Evolutionary conservation across 2,113 vertebrate species (phyloP), one percentile per base, ranked within the genome.

Genomic region (Scomber scombrus): DNA sequence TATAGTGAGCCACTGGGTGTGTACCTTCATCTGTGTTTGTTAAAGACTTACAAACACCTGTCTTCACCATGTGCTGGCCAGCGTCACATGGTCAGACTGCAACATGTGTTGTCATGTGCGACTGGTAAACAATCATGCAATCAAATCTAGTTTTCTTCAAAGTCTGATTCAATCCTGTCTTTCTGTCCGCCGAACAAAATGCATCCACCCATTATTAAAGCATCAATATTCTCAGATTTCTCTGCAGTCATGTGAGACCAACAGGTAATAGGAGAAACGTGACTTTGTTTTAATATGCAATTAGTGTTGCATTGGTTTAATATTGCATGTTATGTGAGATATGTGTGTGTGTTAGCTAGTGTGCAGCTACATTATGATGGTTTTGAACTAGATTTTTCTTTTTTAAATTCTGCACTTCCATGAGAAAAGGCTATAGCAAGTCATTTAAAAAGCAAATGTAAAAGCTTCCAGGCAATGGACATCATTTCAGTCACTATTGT

Each of bases 181-280:
- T 78, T 65, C 62, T 52, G 68, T 75, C 75, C 5, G 5, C 70
- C 45, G 61, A 80, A 85, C 66, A 55, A 50, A 71, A 73, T 18
- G 46, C 72, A 67, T 62, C 63, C 40, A 7, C 13, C 34, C 23
- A 71, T 85, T 71, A 71, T 70, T 66, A 56, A 85, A 88, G 68
- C 73, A 68, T 55, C 69, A 83, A 54, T 55, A 4, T n/a, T 21
- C 40, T 55, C 52, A 26, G 51, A 80, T 40, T 80, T 13, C 57
- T 19, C 6, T 0, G 58, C 34, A 43, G 75, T 13, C 62, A 19
- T 18, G 45, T 67, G 74, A 85, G 65, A 70, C 49, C 21, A 15
- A 8, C 57, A 19, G 52, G 62, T 40, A 16, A 51, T 8, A 5
- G 0, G n/a, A 18, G 9, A 18, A 61, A 49, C 23, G 21, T 0